Conservation (phyloP, 2,797 vertebrate species). For the Phrynocephalus vlangalii region DNA sequence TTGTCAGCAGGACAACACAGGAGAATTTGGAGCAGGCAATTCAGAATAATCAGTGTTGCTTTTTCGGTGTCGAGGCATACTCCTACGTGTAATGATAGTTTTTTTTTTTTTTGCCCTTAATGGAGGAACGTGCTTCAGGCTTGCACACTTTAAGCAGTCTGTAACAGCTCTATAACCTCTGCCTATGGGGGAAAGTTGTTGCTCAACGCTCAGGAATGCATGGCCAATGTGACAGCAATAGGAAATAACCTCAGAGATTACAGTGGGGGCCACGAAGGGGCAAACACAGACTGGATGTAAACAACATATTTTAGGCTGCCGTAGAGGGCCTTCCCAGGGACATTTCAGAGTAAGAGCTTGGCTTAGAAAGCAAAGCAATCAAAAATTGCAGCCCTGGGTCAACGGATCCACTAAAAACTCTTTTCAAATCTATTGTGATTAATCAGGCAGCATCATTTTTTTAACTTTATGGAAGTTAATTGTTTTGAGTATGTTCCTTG, state of each 20-base stretch:
- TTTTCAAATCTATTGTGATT: neutral
- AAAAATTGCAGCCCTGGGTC: neutral
- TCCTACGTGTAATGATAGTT: neutral
- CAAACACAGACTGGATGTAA: slow-evolving; percentile 55
- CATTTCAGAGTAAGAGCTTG: neutral
- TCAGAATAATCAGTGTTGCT: slow-evolving; percentile 21
- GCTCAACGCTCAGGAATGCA: slow-evolving; percentile 75
- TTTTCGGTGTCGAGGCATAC: slow-evolving; percentile 5
- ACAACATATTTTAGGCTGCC: slow-evolving; percentile 24
- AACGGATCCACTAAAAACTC: neutral
- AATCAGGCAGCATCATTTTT: neutral
- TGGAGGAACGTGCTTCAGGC: slow-evolving; percentile 27
- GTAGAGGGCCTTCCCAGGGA: neutral
- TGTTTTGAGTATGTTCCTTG: neutral
- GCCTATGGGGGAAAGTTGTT: slow-evolving; percentile 69
- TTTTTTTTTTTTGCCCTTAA: slow-evolving; percentile 20
- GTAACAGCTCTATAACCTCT: slow-evolving; percentile 44
- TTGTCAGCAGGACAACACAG: neutral
- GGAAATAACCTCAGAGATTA: slow-evolving; percentile 65
- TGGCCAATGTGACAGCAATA: slow-evolving; percentile 66
- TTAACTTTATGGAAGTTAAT: neutral
- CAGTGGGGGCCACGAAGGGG: slow-evolving; percentile 50
- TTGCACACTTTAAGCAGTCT: slow-evolving; percentile 16
- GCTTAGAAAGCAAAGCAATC: slow-evolving; percentile 1
- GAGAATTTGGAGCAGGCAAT: neutral